phyloP scores from a whole-genome alignment of 2,888 invertebrate genomes.

The Acrobasis suavella region DNA sequence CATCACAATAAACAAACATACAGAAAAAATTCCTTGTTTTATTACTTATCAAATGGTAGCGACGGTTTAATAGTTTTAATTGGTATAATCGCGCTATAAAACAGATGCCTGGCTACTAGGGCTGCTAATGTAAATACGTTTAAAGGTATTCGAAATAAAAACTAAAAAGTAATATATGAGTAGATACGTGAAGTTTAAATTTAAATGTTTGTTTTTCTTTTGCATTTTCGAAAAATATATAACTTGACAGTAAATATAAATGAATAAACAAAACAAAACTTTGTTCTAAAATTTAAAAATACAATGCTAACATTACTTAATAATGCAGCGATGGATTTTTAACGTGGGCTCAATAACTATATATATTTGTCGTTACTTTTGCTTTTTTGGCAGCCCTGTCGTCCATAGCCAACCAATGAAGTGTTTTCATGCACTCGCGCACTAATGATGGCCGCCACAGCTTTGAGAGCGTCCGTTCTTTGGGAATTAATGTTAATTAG shows the following conservation, averaged over 20 bases:
- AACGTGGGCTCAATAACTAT: neutral
- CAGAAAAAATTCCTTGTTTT: slow-evolving; percentile 58
- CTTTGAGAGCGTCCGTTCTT: slow-evolving; percentile 57
- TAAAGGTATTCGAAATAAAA: neutral
- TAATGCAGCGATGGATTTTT: neutral
- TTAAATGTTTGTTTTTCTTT: no score
- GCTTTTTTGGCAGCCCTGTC: slow-evolving; percentile 23
- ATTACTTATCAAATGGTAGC: slow-evolving; percentile 75
- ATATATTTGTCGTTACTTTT: neutral
- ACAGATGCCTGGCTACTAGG: slow-evolving; percentile 54
- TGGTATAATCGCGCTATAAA: slow-evolving; percentile 76
- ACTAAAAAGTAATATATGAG: neutral
- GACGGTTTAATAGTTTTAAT: slow-evolving; percentile 80
- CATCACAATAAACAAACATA: slow-evolving; percentile 79
- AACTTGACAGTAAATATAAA: no score
- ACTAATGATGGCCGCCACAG: slow-evolving; percentile 64
- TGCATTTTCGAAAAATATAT: no score
- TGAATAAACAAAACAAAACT: no score
- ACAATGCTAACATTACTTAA: no score
- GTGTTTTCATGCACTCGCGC: slow-evolving; percentile 69
- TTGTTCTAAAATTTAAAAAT: no score
- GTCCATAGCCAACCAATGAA: slow-evolving; percentile 66
- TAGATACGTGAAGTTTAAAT: neutral
- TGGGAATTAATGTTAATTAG: slow-evolving; percentile 77
- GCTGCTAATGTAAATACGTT: slow-evolving; percentile 17